These are phyloP conservation scores for Trididemnum nubilum DNA, from an alignment of 23 tunicate species.

Conservation along the genomic window DNA sequence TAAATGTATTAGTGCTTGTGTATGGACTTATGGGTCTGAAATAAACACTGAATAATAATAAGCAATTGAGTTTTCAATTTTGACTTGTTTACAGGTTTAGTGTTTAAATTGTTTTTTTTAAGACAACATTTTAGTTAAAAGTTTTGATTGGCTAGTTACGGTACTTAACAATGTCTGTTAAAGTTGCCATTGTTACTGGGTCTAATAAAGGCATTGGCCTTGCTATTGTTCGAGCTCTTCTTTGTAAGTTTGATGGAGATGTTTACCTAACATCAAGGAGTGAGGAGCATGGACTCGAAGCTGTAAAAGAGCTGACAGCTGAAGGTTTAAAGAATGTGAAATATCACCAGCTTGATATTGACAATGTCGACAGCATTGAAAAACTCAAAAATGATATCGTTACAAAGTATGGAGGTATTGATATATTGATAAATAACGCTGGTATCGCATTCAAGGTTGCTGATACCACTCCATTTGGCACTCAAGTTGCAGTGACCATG, in stretches of 20 bases:
- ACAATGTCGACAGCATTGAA: slow-evolving; percentile 38
- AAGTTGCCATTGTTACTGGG: slow-evolving; percentile 87
- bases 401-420: slow-evolving; percentile 69
- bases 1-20: no score
- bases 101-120: no score
- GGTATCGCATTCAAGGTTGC: slow-evolving; percentile 65
- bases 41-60: no score
- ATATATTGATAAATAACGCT: slow-evolving; percentile 88
- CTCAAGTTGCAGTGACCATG: slow-evolving; percentile 70
- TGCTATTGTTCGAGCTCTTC: slow-evolving; percentile 79
- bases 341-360: slow-evolving; percentile 81
- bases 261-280: slow-evolving; percentile 70
- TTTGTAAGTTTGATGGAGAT: slow-evolving; percentile 60
- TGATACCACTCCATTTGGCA: slow-evolving; percentile 61
- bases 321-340: slow-evolving; percentile 64
- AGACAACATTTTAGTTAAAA: no score
- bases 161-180: slow-evolving; percentile 15
- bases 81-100: no score
- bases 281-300: slow-evolving; percentile 59
- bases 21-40: no score
- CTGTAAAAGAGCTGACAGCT: slow-evolving; percentile 39
- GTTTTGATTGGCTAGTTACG: no score
- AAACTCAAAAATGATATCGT: slow-evolving; percentile 27
- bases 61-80: no score
- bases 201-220: slow-evolving; percentile 84